These are phyloP conservation scores for Diplolepis rosae DNA, from an alignment of 2,888 invertebrate species.

Conservation along the genomic window DNA sequence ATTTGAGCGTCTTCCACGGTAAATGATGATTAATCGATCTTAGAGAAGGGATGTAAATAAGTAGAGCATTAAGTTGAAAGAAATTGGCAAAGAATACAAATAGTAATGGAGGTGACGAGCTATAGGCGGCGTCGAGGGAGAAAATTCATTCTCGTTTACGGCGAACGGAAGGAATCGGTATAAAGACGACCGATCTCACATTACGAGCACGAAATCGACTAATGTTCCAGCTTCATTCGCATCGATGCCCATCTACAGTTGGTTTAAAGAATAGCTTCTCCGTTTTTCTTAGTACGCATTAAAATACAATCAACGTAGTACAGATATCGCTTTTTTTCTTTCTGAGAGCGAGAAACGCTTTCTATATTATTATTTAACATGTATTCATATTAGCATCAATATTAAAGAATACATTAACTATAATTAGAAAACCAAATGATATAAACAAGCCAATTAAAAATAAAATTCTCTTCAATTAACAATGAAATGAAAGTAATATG, in stretches of 20 bases:
- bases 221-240: conserved; percentile 31
- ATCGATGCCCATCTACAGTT: conserved; percentile 31
- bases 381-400: too few species aligned
- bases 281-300: neutral
- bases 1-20: neutral
- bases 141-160: conserved; percentile 24
- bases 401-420: too few species aligned
- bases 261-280: conserved; percentile 24
- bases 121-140: neutral
- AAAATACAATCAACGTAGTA: conserved; percentile 31
- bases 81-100: neutral
- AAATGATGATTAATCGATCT: neutral
- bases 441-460: too few species aligned
- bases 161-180: conserved; percentile 7
- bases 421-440: too few species aligned
- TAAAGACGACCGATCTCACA: conserved; percentile 6
- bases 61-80: neutral
- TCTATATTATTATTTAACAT: too few species aligned
- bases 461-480: too few species aligned
- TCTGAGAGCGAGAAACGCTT: neutral
- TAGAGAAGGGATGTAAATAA: neutral
- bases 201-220: conserved; percentile 20
- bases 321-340: neutral
- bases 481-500: too few species aligned
- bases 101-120: neutral